Conservation (phyloP, 2,113 vertebrate genomes). For the Alligator sinensis region DNA sequence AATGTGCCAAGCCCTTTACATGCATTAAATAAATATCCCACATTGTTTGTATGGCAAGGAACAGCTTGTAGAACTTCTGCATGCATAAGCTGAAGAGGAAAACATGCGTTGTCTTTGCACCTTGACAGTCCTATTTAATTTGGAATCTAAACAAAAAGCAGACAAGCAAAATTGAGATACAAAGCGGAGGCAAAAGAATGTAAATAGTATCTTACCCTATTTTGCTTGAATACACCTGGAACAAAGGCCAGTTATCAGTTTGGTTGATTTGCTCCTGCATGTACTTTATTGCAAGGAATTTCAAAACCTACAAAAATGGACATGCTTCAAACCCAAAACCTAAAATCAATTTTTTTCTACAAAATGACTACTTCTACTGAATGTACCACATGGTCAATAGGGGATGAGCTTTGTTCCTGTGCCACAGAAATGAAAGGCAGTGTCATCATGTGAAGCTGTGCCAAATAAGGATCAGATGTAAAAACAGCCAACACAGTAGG, state of each 20-base stretch:
- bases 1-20: neutral
- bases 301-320: neutral
- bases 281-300: neutral
- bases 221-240: neutral
- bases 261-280: neutral
- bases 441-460: neutral
- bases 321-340: neutral
- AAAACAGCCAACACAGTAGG: neutral
- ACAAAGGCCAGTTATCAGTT: neutral
- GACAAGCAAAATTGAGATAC: neutral
- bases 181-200: neutral
- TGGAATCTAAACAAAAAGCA: neutral
- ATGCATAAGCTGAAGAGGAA: neutral
- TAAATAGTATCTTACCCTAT: neutral
- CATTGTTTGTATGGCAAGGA: neutral
- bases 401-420: neutral
- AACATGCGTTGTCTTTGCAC: neutral
- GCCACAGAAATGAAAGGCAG: neutral
- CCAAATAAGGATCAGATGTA: rapidly evolving
- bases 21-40: neutral
- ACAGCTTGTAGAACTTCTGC: neutral
- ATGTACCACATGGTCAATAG: neutral
- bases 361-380: neutral
- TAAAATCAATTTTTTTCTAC: neutral
- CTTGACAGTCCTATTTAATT: neutral